Evolutionary conservation across 2,113 vertebrate genomes (phyloP), one percentile per base, ranked within the genome.

Genomic region (Amphilophus citrinellus): DNA sequence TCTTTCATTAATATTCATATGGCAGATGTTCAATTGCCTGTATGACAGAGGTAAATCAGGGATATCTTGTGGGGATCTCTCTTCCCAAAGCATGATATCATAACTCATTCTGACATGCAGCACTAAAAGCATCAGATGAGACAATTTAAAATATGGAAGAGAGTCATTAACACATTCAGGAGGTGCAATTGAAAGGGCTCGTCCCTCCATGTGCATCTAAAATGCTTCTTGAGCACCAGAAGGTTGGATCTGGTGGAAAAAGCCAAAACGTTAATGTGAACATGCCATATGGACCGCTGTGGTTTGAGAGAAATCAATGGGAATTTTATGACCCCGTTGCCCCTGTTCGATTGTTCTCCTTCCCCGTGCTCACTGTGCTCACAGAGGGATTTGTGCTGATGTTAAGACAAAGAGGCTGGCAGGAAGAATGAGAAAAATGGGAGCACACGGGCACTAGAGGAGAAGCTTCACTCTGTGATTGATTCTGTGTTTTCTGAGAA

Each of bases 21-120:
- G 80, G 81, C 90, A 91, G 91, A 92, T 92, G 92, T 87, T 92
- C 85, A 90, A 84, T 85, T 84, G 84, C 66, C 79, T 76, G 60
- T 14, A 80, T 66, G 77, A 84, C 90, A 81, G 78, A 82, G 88
- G 68, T 81, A 79, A 88, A 87, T 90, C 87, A 81, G 79, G 60
- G 60, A 42, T 85, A 68, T 87, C 83, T 84, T n/a, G 62, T 83
- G 44, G 85, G 81, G 82, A 84, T 76, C 61, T 87, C 58, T 87
- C 73, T 7, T 56, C 44, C 87, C 77, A 83, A 37, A 84, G 81
- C 79, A 61, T 79, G 82, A 91, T 83, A 90, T 84, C 50, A 42
- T 92, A 85, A 89, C 53, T 92, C 87, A 90, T 63, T 47, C 39
- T 90, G 88, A 84, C 75, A 83, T 47, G n/a, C 61, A 58, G 58